A percentile compares a stretch with the other conserved stretches of the same genome.
Conservation (phyloP, 2,888 invertebrate genomes). For the Cotesia congregata region DNA sequence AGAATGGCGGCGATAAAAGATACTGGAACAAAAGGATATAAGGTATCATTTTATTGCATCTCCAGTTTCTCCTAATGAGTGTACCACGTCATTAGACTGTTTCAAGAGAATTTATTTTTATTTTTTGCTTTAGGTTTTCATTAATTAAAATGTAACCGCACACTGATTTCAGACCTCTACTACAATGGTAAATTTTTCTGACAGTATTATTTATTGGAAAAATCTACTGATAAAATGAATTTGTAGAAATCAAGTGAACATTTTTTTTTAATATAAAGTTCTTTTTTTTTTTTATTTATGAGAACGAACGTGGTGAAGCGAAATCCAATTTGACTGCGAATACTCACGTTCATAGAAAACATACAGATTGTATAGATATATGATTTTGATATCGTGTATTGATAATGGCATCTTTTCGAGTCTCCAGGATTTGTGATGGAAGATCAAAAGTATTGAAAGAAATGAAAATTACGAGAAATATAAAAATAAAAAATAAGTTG, state of each 20-base stretch:
- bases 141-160: background rate
- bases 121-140: background rate
- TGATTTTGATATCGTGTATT: background rate
- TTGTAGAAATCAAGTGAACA: background rate
- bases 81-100: background rate
- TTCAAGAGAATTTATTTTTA: background rate
- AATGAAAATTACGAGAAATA: background rate
- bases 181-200: no score
- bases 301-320: background rate
- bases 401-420: background rate
- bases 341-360: background rate
- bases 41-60: background rate
- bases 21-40: background rate
- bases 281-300: background rate
- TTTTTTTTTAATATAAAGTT: background rate
- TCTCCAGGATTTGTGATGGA: background rate
- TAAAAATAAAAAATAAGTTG: background rate
- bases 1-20: background rate
- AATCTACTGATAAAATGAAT: background rate
- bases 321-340: background rate
- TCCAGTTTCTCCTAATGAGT: background rate
- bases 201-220: no score
- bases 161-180: background rate
- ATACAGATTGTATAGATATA: background rate
- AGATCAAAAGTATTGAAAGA: background rate